These are phyloP conservation scores for Magallana nippona DNA, from an alignment of 2,888 invertebrate species.

Conservation along the genomic window DNA sequence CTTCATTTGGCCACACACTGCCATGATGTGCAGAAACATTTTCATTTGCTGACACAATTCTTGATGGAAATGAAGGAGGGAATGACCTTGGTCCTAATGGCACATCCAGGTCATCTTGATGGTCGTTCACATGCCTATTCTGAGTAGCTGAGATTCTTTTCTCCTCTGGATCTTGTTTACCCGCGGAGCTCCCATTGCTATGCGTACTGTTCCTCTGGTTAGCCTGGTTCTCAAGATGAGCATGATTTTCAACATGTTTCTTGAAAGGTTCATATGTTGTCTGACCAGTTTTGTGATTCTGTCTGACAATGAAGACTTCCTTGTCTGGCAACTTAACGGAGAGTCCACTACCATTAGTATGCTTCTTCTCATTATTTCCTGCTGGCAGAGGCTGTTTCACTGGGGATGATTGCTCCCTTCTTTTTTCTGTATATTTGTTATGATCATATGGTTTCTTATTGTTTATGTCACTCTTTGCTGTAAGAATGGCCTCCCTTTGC, in stretches of 20 bases:
- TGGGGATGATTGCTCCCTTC: background rate
- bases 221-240: background rate
- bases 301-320: conserved; percentile 32
- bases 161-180: conserved; percentile 6
- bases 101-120: background rate
- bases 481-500: background rate
- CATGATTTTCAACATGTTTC: background rate
- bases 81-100: background rate
- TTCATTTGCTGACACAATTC: background rate
- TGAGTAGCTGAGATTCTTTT: background rate
- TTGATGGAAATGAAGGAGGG: background rate
- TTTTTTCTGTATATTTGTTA: conserved; percentile 26
- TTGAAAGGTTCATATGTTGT: conserved; percentile 1
- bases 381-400: background rate
- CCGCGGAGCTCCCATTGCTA: background rate
- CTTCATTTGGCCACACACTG: background rate
- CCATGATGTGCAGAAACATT: background rate
- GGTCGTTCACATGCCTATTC: background rate
- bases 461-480: background rate
- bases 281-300: conserved; percentile 39
- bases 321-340: conserved; percentile 41
- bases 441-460: conserved; percentile 6
- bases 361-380: background rate
- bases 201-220: conserved; percentile 6
- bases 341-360: conserved; percentile 22